Evolutionary conservation across 2,888 invertebrate species (phyloP).

Genomic region (Cantharis nigra): DNA sequence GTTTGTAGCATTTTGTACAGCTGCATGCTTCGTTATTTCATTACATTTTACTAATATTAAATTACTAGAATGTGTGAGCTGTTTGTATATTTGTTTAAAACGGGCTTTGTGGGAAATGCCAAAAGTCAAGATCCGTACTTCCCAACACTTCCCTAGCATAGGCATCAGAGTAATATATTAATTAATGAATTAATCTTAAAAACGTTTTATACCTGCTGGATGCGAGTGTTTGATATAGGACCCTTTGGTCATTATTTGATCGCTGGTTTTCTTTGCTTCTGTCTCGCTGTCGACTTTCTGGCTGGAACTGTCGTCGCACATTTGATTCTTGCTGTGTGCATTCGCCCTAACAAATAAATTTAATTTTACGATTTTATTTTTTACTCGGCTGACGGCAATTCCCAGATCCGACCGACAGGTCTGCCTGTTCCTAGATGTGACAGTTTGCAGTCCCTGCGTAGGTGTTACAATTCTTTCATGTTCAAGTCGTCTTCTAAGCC

Average conservation of each 20-base stretch:
- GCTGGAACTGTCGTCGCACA: constrained; percentile 26
- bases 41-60: constrained; percentile 42
- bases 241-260: constrained; percentile 33
- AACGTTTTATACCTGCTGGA: constrained; percentile 48
- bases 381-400: constrained; percentile 20
- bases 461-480: constrained; percentile 48
- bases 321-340: constrained; percentile 22
- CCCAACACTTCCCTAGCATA: constrained; percentile 43
- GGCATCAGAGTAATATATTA: constrained; percentile 51
- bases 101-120: constrained; percentile 36
- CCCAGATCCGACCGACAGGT: constrained; percentile 29
- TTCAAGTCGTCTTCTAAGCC: constrained; percentile 43
- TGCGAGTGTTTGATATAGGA: constrained; percentile 47
- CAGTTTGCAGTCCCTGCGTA: constrained; percentile 39
- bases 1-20: constrained; percentile 56
- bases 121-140: constrained; percentile 28
- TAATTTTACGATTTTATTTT: constrained; percentile 44
- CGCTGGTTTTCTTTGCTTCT: constrained; percentile 38
- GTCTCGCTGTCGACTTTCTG: constrained; percentile 36
- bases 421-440: constrained; percentile 35
- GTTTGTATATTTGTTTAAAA: constrained; percentile 39
- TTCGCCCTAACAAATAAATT: constrained; percentile 39
- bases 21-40: constrained; percentile 54
- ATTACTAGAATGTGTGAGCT: constrained; percentile 38
- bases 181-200: constrained; percentile 44